Evolutionary conservation across 1,140 invertebrate species (phyloP).

Genomic region (Palaemon carinicauda): DNA sequence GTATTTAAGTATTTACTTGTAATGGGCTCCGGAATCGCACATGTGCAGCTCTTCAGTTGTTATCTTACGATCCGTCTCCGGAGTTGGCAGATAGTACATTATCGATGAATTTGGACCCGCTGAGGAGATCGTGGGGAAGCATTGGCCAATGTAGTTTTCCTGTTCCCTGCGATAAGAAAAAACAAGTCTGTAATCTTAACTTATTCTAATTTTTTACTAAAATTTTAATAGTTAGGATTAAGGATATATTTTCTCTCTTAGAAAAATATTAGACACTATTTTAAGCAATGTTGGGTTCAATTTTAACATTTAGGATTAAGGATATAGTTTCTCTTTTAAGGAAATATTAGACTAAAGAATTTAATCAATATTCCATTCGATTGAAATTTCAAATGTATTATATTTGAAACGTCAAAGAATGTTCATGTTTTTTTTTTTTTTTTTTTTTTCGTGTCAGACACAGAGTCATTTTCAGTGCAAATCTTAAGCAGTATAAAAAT

Average conservation of each 20-base stretch:
- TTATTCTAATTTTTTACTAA: background rate
- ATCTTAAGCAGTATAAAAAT: too few relatives aligned
- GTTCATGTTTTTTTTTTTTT: too few relatives aligned
- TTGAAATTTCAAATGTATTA: too few relatives aligned
- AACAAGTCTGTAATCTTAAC: background rate
- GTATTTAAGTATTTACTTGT: conserved; percentile 67
- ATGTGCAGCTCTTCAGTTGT: conserved; percentile 81
- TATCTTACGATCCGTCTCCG: conserved; percentile 77
- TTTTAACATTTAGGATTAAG: too few relatives aligned
- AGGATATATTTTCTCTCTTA: background rate
- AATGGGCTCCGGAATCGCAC: conserved; percentile 89
- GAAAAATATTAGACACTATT: background rate
- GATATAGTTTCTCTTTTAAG: too few relatives aligned
- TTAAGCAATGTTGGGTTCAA: too few relatives aligned
- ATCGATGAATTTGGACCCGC: conserved; percentile 90
- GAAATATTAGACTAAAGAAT: too few relatives aligned
- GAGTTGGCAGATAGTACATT: conserved; percentile 86
- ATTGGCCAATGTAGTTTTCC: conserved; percentile 64
- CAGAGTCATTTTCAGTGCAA: too few relatives aligned
- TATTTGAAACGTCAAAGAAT: too few relatives aligned
- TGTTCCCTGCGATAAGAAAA: conserved; percentile 58
- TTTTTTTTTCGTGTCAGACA: too few relatives aligned
- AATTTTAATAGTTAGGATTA: too few relatives aligned
- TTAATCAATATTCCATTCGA: too few relatives aligned
- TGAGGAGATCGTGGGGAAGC: conserved; percentile 92